Conservation (phyloP, 2,888 invertebrate genomes). For the Parasteatoda lunata region DNA sequence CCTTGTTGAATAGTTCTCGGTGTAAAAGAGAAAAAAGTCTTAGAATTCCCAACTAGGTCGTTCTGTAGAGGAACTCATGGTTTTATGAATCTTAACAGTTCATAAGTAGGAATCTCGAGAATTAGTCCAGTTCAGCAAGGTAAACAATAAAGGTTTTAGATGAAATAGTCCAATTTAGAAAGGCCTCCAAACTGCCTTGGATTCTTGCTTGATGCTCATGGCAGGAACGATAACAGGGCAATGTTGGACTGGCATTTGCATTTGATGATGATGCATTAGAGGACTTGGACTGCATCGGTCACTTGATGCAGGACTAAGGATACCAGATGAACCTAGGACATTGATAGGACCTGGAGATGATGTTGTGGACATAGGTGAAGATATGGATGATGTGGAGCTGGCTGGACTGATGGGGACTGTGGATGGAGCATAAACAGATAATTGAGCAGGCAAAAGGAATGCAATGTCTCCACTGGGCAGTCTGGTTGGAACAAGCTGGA, state of each 20-base stretch:
- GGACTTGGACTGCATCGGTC: constrained; percentile 67
- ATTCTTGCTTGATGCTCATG: constrained; percentile 25
- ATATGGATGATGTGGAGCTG: constrained; percentile 60
- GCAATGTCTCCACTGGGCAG: constrained; percentile 87
- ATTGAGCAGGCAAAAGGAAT: constrained; percentile 79
- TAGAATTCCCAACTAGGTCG: no score
- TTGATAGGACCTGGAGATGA: constrained; percentile 59
- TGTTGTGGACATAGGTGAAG: constrained; percentile 42
- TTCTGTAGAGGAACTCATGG: no score
- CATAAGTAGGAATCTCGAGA: neutral
- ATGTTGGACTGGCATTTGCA: constrained; percentile 2
- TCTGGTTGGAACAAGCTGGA: constrained; percentile 83
- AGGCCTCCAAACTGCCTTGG: constrained; percentile 67
- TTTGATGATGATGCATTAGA: constrained; percentile 15
- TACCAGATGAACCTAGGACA: constrained; percentile 68
- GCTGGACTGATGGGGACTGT: constrained; percentile 61
- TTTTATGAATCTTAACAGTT: neutral
- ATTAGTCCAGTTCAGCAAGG: neutral
- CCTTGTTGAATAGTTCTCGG: neutral
- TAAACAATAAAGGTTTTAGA: no score
- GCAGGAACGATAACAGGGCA: constrained; percentile 43
- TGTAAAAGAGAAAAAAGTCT: neutral
- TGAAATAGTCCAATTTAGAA: constrained; percentile 34
- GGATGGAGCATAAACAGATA: constrained; percentile 51
- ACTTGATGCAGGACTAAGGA: constrained; percentile 68